Percentiles rank a stretch among this genome's conserved stretches.
Evolutionary conservation across 2,888 invertebrate species (phyloP).

Genomic region (Strigamia crassipes): DNA sequence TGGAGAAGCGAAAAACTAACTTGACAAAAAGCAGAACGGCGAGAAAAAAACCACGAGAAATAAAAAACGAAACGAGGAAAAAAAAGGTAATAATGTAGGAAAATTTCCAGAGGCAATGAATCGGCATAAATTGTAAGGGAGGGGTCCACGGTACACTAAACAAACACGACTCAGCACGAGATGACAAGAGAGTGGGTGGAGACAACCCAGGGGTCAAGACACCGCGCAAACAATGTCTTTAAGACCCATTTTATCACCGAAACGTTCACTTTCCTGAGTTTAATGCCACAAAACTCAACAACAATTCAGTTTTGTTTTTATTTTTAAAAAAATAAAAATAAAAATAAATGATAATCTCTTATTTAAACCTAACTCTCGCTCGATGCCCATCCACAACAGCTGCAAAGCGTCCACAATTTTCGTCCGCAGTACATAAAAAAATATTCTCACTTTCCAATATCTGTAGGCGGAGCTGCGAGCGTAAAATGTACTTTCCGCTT

Average conservation of each 20-base stretch:
- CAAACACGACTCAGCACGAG: constrained; percentile 37
- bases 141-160: constrained; percentile 1
- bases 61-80: not conserved
- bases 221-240: not conserved
- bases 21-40: constrained; percentile 20
- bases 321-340: not conserved
- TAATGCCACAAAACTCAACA: not conserved
- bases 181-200: constrained; percentile 36
- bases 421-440: not conserved
- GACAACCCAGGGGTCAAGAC: constrained; percentile 18
- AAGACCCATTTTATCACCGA: too few species aligned
- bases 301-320: not conserved
- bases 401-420: constrained; percentile 5
- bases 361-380: not conserved
- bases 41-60: not conserved
- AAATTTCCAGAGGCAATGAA: constrained; percentile 40
- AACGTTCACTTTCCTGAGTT: not conserved
- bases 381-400: not conserved
- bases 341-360: not conserved
- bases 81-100: not conserved
- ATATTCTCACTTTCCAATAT: not conserved
- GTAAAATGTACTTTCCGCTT: constrained; percentile 20
- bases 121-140: constrained; percentile 34
- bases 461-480: not conserved
- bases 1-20: constrained; percentile 14